Evolutionary conservation across 2,797 vertebrate species (phyloP).

Genomic region (Tapera naevia): DNA sequence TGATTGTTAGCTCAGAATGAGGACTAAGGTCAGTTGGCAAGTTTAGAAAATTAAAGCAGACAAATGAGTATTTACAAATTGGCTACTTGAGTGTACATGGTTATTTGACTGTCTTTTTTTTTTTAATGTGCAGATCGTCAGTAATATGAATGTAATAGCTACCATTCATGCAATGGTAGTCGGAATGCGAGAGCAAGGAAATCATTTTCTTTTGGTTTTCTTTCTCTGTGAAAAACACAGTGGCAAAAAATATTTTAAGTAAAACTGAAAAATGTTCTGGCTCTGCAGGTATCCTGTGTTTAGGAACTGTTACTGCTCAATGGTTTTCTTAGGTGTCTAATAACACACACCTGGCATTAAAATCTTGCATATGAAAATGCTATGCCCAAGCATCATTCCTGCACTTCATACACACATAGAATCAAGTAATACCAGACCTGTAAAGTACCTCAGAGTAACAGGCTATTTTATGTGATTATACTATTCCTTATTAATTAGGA

Average conservation of each 20-base stretch:
- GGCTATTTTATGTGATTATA: not conserved
- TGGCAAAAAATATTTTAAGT: not conserved
- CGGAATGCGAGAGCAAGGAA: not conserved
- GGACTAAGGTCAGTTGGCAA: conserved; percentile 5
- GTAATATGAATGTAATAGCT: conserved; percentile 5
- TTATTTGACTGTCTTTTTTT: not conserved
- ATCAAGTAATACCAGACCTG: not conserved
- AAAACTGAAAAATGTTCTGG: not conserved
- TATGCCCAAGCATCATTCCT: not conserved
- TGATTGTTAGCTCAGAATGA: not conserved
- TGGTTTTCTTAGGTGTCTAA: not conserved
- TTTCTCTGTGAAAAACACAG: not conserved
- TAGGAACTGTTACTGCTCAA: not conserved
- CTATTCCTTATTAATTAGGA: not conserved
- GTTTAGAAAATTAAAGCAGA: conserved; percentile 34
- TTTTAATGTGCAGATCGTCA: not conserved
- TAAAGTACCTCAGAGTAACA: not conserved
- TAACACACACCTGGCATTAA: not conserved
- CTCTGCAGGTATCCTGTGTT: not conserved
- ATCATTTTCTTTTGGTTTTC: not conserved
- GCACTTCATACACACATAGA: not conserved
- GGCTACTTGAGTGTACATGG: not conserved
- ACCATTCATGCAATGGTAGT: not conserved
- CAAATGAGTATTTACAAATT: conserved; percentile 38
- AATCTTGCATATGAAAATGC: not conserved